Percentiles rank a stretch among this genome's conserved stretches.
phyloP scores from a whole-genome alignment of 2,797 vertebrate species.

The Megalops cyprinoides region DNA sequence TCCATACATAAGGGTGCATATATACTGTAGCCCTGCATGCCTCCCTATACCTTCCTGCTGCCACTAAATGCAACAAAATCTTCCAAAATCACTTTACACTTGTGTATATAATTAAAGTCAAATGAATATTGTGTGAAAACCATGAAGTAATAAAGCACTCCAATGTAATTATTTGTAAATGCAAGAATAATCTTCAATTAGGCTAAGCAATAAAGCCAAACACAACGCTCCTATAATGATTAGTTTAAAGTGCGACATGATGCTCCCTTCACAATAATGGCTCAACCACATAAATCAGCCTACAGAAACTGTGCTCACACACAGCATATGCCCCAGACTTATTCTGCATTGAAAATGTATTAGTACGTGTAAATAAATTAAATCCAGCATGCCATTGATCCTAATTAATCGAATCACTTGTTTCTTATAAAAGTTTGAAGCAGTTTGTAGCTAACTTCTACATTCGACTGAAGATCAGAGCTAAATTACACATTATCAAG shows the following conservation, averaged over 20 bases:
- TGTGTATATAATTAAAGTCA: constrained; percentile 10
- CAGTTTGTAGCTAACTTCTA: constrained; percentile 30
- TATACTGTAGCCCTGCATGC: too few relatives aligned
- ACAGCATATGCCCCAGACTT: not conserved
- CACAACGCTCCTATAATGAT: not conserved
- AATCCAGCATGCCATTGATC: constrained; percentile 18
- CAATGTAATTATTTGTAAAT: constrained; percentile 11
- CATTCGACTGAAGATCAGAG: constrained; percentile 30
- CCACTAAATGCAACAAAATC: constrained; percentile 10
- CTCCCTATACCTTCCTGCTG: not conserved
- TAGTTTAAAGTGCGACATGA: not conserved
- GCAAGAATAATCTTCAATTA: constrained; percentile 23
- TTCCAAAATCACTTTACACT: not conserved
- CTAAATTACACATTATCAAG: constrained; percentile 41
- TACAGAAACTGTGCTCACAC: not conserved
- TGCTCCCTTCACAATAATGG: not conserved
- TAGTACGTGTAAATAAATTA: constrained; percentile 5
- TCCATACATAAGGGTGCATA: too few relatives aligned
- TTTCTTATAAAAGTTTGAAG: constrained; percentile 23
- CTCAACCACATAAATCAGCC: too few relatives aligned
- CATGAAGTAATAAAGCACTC: constrained; percentile 9
- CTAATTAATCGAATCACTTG: constrained; percentile 35
- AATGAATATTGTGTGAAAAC: not conserved
- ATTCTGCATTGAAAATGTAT: not conserved
- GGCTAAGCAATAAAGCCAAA: not conserved